A percentile compares a stretch with the other conserved stretches of the same genome.
Conservation (phyloP, 2,113 vertebrate genomes). For the Perccottus glenii region DNA sequence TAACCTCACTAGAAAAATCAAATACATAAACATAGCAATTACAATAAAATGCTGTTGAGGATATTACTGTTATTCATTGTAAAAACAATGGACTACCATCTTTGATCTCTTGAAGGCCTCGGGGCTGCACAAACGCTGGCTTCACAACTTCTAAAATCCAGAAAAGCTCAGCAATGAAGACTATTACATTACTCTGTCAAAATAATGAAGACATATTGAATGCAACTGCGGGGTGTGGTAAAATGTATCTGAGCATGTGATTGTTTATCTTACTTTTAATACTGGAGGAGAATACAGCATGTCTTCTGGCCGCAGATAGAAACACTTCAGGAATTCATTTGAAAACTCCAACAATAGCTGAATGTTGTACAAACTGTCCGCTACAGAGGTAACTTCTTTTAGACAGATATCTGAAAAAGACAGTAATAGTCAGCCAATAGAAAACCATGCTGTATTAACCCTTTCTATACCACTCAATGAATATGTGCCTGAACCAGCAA, state of each 20-base stretch:
- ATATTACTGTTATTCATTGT: neutral
- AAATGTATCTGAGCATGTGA: neutral
- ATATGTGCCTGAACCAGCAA: neutral
- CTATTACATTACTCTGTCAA: slow-evolving; percentile 89
- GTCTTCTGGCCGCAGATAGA: slow-evolving; percentile 91
- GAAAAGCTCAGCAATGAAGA: slow-evolving; percentile 94
- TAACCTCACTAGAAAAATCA: slow-evolving; percentile 78
- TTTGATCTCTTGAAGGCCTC: slow-evolving; percentile 88
- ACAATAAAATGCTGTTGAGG: neutral
- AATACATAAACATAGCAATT: neutral
- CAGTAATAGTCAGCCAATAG: neutral
- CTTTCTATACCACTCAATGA: too few relatives aligned
- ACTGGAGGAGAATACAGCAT: slow-evolving; percentile 90
- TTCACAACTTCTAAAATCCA: slow-evolving; percentile 97
- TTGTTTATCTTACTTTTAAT: slow-evolving; percentile 84
- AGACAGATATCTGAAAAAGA: slow-evolving; percentile 88
- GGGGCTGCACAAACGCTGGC: slow-evolving; percentile 93
- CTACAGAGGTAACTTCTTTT: slow-evolving; percentile 90
- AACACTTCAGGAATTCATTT: slow-evolving; percentile 88
- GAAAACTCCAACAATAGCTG: slow-evolving; percentile 90
- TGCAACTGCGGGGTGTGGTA: neutral
- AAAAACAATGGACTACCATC: slow-evolving; percentile 80
- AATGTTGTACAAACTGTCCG: slow-evolving; percentile 93
- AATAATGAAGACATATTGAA: neutral
- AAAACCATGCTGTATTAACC: neutral